A percentile compares a stretch with the other conserved stretches of the same genome.
phyloP scores from a whole-genome alignment of 1,140 invertebrate genomes.

The Nylanderia fulva region DNA sequence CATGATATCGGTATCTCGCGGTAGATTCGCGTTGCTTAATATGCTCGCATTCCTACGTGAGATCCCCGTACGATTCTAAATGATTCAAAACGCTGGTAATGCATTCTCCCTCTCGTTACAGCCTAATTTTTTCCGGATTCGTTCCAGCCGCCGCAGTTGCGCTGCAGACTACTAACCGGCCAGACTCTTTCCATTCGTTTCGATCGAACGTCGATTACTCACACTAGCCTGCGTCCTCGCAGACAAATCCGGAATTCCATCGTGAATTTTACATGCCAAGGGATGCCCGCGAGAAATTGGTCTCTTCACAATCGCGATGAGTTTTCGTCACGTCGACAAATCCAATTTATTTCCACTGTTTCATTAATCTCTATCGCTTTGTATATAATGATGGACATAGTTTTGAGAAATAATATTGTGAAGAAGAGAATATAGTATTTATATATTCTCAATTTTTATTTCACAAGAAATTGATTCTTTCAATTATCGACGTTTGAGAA shows the following conservation, averaged over 20 bases:
- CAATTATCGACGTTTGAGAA: neutral
- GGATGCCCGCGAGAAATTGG: conserved; percentile 66
- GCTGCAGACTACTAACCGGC: conserved; percentile 48
- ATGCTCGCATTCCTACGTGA: conserved; percentile 41
- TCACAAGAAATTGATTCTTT: neutral
- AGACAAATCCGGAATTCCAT: conserved; percentile 67
- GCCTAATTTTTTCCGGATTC: conserved; percentile 68
- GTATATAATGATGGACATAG: conserved; percentile 8
- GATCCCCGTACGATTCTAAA: conserved; percentile 38
- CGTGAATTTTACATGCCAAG: conserved; percentile 73
- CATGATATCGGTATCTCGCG: conserved; percentile 10
- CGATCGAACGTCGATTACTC: conserved; percentile 66
- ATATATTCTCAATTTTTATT: neutral
- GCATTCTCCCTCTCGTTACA: conserved; percentile 50
- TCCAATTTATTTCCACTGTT: conserved; percentile 59
- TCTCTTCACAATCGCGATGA: conserved; percentile 62
- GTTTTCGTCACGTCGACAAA: conserved; percentile 69
- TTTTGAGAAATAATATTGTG: neutral
- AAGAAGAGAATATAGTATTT: neutral
- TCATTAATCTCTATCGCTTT: conserved; percentile 35
- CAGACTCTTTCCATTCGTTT: conserved; percentile 68
- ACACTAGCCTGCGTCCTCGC: conserved; percentile 61
- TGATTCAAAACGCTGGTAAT: conserved; percentile 63
- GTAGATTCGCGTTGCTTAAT: conserved; percentile 31
- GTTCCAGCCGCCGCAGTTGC: conserved; percentile 20